Percentiles rank a stretch among this genome's conserved stretches.
Conservation (phyloP, 2,113 vertebrate genomes). For the Tetrax tetrax region DNA sequence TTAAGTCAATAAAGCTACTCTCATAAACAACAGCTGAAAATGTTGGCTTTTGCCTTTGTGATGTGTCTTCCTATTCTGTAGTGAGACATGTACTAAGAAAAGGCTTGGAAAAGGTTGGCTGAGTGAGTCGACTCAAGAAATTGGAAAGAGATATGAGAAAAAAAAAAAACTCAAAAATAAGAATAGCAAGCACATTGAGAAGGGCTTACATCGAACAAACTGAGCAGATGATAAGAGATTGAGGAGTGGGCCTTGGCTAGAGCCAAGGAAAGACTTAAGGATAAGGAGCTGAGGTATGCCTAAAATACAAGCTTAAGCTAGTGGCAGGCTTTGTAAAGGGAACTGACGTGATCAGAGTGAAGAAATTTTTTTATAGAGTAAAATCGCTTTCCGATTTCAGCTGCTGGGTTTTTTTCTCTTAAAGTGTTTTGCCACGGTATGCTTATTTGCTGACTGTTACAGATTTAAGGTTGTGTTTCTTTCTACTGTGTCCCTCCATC, state of each 20-base stretch:
- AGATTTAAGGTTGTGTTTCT: constrained; percentile 47
- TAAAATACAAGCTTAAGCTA: constrained; percentile 9
- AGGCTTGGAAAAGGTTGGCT: constrained; percentile 37
- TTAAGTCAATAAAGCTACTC: constrained; percentile 9
- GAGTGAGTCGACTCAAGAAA: neutral
- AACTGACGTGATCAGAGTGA: neutral
- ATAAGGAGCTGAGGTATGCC: neutral
- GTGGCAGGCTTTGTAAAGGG: neutral
- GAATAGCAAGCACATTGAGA: constrained; percentile 5
- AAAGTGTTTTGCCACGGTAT: neutral
- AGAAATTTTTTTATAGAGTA: neutral
- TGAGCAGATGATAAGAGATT: constrained; percentile 15
- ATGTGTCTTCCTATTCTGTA: constrained; percentile 7
- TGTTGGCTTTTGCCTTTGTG: constrained; percentile 28
- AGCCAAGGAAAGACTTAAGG: constrained; percentile 14
- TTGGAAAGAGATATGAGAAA: neutral
- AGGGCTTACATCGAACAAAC: neutral
- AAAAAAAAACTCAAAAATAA: neutral
- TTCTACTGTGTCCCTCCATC: constrained; percentile 39
- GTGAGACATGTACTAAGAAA: constrained; percentile 30
- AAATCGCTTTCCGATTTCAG: constrained; percentile 38
- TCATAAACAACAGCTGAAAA: constrained; percentile 44
- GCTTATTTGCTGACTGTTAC: constrained; percentile 45
- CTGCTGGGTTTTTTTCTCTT: neutral
- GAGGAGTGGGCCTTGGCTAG: neutral